Evolutionary conservation across 1,140 invertebrate genomes (phyloP).

Genomic region (Pachypeltis micranthus): DNA sequence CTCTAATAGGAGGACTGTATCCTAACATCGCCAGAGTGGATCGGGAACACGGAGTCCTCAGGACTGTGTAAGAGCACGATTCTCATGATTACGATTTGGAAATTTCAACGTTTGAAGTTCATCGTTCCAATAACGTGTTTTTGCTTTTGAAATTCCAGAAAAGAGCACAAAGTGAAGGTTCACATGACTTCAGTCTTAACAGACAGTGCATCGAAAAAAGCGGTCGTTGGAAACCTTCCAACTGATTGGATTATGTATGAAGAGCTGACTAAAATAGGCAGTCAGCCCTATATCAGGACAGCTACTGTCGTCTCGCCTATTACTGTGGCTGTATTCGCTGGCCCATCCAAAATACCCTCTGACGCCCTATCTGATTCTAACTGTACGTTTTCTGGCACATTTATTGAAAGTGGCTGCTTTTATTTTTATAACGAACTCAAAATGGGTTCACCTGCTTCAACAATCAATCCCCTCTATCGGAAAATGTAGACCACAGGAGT

Average conservation of each 20-base stretch:
- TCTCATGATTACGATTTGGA: background rate
- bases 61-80: slow-evolving; percentile 43
- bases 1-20: slow-evolving; percentile 73
- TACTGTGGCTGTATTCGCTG: slow-evolving; percentile 66
- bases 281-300: slow-evolving; percentile 53
- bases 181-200: slow-evolving; percentile 62
- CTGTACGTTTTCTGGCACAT: slow-evolving; percentile 30
- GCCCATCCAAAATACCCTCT: slow-evolving; percentile 50
- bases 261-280: slow-evolving; percentile 57
- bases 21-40: slow-evolving; percentile 70
- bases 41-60: slow-evolving; percentile 41
- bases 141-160: slow-evolving; percentile 43
- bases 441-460: background rate
- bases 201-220: slow-evolving; percentile 34
- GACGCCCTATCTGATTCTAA: slow-evolving; percentile 45
- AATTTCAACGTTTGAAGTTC: background rate
- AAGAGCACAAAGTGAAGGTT: slow-evolving; percentile 59
- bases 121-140: no score
- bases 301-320: slow-evolving; percentile 67
- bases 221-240: slow-evolving; percentile 43
- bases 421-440: background rate
- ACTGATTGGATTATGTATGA: slow-evolving; percentile 78
- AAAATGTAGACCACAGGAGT: no score
- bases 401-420: background rate
- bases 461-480: no score